These are phyloP conservation scores for Polypedilum vanderplanki DNA, from an alignment of 1,140 invertebrate genomes.

Conservation along the genomic window DNA sequence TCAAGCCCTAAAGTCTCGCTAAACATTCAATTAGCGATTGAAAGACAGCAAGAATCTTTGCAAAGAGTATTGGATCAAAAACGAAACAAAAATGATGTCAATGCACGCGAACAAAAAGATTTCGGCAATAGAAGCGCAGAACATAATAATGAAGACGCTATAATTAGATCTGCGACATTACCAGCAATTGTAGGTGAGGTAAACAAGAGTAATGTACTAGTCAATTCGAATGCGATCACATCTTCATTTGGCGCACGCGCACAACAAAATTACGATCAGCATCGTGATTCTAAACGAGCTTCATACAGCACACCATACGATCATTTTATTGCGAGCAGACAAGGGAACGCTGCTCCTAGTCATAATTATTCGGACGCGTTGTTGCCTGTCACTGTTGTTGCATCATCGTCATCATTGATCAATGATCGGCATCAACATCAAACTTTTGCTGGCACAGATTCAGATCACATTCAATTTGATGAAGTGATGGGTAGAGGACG, in stretches of 20 bases:
- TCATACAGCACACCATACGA: not conserved
- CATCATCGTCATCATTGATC: constrained; percentile 22
- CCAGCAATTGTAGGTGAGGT: not conserved
- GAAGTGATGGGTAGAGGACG: constrained; percentile 24
- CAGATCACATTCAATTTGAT: not conserved
- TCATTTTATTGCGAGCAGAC: not conserved
- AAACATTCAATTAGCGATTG: constrained; percentile 19
- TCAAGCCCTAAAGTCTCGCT: not conserved
- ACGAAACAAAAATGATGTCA: constrained; percentile 23
- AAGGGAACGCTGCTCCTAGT: not conserved
- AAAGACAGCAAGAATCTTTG: not conserved
- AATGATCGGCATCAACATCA: not conserved
- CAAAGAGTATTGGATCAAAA: not conserved
- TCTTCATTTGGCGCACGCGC: constrained; percentile 7
- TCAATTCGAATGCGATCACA: not conserved
- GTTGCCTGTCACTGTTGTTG: constrained; percentile 14
- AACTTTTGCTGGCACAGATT: not conserved
- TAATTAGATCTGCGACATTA: not conserved
- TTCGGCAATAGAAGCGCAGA: not conserved
- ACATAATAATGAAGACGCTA: not conserved
- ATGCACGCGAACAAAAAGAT: not conserved
- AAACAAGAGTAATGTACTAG: not conserved
- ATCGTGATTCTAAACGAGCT: not conserved
- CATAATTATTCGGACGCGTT: not conserved
- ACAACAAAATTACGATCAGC: constrained; percentile 23